Base-by-base conservation (phyloP, 2,888 invertebrate genomes). In the Dryadula phaetusa region DNA sequence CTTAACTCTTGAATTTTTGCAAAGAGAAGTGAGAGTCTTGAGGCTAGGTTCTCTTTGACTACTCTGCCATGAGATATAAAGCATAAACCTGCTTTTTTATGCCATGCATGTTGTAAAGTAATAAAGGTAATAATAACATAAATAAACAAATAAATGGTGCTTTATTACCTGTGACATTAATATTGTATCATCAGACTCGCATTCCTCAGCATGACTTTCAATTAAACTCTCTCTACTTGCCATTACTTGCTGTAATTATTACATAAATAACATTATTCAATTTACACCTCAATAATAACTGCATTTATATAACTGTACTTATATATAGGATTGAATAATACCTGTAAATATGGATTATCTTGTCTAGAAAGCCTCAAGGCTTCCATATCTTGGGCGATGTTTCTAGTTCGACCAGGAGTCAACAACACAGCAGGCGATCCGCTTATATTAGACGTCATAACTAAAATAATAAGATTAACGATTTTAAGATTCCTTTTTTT, bases 351-450 rank as follows among this genome's bases (percentile, higher is more conserved):
- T 1, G 97, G 97, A 88, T 97, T 97, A 85, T 97, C 97, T 86
- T 97, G 96, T 70, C 97, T 93, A 8, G 97, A 97, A 53, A 96
- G 93, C 77, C 96, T 93, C 49, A 97, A 90, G 25, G 96, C 96
- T 83, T 97, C 96, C 96, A 97, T 97, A 81, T 97, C 97, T 86
- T 96, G 96, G 78, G 96, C 96, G 78, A 96, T 96, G 86, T 96
- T 96, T 75, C 96, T 93, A 70, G 95, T 95, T 73, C 96, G 92
- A 20, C 96, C 96, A 60, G 96, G 96, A 74, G 96, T 96, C 74
- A 96, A 84, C 47, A 96, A 94, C 70, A 96, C 92, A 61, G 95
- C 94, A 40, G 96, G 77, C 14, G 92, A 88, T 7, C 86, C 80
- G 53, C 83, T 81, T 80, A 87, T 79, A 32, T 85, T 78, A n/a